A percentile compares a stretch with the other conserved stretches of the same genome.
phyloP scores from a whole-genome alignment of 2,113 vertebrate species.

The Eudyptes chrysolophus region DNA sequence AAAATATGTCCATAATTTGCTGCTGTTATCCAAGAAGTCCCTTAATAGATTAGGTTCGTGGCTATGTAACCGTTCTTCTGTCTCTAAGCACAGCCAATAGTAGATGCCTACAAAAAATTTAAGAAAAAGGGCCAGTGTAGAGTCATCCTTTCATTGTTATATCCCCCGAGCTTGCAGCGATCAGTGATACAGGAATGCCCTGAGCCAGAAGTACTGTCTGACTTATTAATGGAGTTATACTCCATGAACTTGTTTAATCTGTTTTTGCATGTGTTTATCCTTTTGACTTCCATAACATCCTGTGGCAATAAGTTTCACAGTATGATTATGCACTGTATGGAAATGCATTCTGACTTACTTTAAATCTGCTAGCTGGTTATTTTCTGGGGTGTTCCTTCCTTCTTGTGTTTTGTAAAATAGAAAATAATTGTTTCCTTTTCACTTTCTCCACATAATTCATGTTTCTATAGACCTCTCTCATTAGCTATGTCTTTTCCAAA shows the following conservation, averaged over 20 bases:
- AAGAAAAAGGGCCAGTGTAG: background rate
- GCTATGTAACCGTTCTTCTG: background rate
- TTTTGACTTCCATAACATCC: background rate
- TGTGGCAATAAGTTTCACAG: background rate
- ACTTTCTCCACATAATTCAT: background rate
- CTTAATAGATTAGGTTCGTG: background rate
- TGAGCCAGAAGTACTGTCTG: background rate
- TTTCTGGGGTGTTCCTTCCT: background rate
- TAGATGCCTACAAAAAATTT: background rate
- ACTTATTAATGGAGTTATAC: background rate
- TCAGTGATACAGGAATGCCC: background rate
- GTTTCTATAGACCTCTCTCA: background rate
- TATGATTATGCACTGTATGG: background rate
- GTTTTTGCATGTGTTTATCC: background rate
- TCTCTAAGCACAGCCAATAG: background rate
- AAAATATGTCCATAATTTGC: background rate
- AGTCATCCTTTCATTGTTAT: background rate
- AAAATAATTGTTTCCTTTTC: background rate
- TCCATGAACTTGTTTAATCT: background rate
- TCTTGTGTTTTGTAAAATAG: background rate
- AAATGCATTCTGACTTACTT: background rate
- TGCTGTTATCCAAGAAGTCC: background rate
- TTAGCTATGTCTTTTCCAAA: background rate
- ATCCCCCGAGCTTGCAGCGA: background rate
- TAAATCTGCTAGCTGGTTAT: background rate